Percentiles rank a stretch among this genome's conserved stretches.
Evolutionary conservation across 2,113 vertebrate genomes (phyloP).

Genomic region (Piaya cayana): DNA sequence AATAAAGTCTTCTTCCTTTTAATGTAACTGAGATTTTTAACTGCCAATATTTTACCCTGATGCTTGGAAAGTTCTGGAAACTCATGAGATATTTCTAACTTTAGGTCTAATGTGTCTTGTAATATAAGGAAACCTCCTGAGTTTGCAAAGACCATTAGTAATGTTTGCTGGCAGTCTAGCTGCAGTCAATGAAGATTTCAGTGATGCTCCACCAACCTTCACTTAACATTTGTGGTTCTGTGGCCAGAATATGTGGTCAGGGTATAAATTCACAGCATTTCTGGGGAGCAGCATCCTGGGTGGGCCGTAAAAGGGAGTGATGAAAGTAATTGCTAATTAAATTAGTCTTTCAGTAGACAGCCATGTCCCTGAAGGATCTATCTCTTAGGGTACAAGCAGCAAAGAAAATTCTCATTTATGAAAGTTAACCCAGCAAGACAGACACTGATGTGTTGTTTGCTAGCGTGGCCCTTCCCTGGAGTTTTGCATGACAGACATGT

Average conservation of each 20-base stretch:
- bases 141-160: not conserved
- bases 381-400: not conserved
- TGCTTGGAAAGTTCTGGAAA: not conserved
- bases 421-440: not conserved
- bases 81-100: not conserved
- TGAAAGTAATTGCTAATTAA: not conserved
- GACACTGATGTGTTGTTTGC: not conserved
- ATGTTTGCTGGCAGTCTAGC: not conserved
- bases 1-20: not conserved
- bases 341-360: not conserved
- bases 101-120: not conserved
- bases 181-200: not conserved
- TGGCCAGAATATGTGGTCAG: slow-evolving; percentile 19
- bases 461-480: not conserved
- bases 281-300: not conserved
- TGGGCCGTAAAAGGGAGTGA: not conserved
- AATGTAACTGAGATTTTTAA: not conserved
- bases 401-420: not conserved
- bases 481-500: not conserved
- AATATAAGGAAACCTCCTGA: not conserved
- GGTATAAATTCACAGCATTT: slow-evolving; percentile 14
- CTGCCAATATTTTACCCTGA: not conserved
- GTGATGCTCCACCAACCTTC: not conserved
- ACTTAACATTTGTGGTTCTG: not conserved
- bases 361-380: not conserved